Evolutionary conservation across 2,113 vertebrate genomes (phyloP).

Genomic region (Platysternon megacephalum): DNA sequence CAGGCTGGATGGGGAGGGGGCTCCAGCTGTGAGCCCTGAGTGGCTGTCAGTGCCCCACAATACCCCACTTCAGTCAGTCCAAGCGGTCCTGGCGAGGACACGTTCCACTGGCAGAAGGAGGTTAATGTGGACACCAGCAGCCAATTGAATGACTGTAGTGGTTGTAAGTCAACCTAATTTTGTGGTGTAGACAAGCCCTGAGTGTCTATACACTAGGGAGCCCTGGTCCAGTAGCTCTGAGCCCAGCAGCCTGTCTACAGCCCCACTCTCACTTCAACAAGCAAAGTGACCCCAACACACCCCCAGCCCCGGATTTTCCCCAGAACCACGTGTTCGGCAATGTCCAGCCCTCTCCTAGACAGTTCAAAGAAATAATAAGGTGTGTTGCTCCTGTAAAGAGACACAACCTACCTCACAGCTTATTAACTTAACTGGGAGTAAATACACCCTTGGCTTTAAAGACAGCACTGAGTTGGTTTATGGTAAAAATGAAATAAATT

Average conservation of each 20-base stretch:
- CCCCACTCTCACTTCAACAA: background rate
- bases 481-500: background rate
- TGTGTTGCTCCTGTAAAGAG: background rate
- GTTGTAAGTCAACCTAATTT: too few species aligned
- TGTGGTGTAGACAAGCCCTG: background rate
- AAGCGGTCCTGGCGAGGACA: too few species aligned
- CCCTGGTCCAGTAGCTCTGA: background rate
- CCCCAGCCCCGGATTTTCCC: background rate
- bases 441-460: background rate
- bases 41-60: too few species aligned
- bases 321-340: background rate
- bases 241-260: background rate
- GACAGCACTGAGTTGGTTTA: background rate
- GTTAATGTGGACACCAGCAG: too few species aligned
- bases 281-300: background rate
- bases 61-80: too few species aligned
- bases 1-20: too few species aligned
- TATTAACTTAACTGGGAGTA: background rate
- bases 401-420: background rate
- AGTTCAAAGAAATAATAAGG: background rate
- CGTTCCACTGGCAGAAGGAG: too few species aligned
- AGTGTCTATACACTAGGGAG: background rate
- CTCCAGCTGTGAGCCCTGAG: too few species aligned
- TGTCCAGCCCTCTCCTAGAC: background rate
- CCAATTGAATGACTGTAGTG: too few species aligned